Base-by-base conservation (phyloP, 2,113 vertebrate genomes). In the Oostethus manadensis region DNA sequence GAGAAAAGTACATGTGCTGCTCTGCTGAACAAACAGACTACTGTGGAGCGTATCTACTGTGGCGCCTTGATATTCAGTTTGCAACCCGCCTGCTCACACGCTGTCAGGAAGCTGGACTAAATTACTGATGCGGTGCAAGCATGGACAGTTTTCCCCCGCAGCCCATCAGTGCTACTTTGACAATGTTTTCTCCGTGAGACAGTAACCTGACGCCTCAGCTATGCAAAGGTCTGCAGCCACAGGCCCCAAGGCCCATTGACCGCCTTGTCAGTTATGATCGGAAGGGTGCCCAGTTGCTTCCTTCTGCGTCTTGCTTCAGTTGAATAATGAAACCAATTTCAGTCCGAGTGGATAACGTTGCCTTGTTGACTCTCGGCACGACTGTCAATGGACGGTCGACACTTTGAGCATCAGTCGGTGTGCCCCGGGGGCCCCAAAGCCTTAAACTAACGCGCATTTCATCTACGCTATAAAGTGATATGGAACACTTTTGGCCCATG, bases 261-360 rank as follows among this genome's bases (percentile, higher is more conserved):
- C 71, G 55, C 21, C 73, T 68, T 76, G 77, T 86, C 80, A 50
- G 70, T 76, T 78, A 71, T 80, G 88, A 88, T 87, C 86, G 87
- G 80, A 70, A 62, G 59, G 67, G 60, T 70, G 76, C 78, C 85
- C 81, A 84, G 79, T 71, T 84, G 71, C 74, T 72, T 69, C 74
- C 74, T 71, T 71, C 73, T 66, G 58, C 58, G 67, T 72, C 62
- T 64, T 53, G 69, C 69, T 77, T 67, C 68, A 86, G 77, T 66
- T 64, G 77, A 88, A 81, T 80, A 83, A 81, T 86, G 79, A 78
- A 87, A 78, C 67, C 74, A 84, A 84, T 85, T 82, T 81, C 79
- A 87, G 82, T 86, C 81, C 82, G 76, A 77, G 72, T 73, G 59
- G 76, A 81, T 86, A 83, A 80, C 73, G 66, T 82, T 62, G 77